Base-by-base conservation (phyloP, 2,797 vertebrate genomes). In the Petrocephalus sullivani region DNA sequence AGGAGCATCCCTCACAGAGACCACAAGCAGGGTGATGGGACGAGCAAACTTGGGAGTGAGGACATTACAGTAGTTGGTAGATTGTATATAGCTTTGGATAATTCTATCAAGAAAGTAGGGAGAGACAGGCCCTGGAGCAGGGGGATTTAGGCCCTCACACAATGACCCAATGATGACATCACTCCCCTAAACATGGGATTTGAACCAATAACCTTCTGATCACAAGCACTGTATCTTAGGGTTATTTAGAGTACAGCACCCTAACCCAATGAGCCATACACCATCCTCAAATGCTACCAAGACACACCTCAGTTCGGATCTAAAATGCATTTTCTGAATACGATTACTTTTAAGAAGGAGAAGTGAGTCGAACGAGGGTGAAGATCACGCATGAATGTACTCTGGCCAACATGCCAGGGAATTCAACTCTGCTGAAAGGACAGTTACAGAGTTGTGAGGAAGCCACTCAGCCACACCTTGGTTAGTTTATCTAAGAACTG, bases 291-390 rank as follows among this genome's bases (percentile, higher is more conserved):
- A 87, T 83, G 21, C 57, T 88, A 89, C 89, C 82, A 86, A 86
- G 87, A 85, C 51, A 86, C 81, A 78, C 49, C 60, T 57, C 46
- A 61, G 46, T 49, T 12, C 86, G 88, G 89, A 85, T 78, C 87
- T 53, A 86, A 71, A 57, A 87, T 92, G 87, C 89, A 87, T 89
- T 78, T 58, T 86, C 89, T 85, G 91, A 91, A 90, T 83, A 75
- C 91, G 92, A 90, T 90, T 88, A 92, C 90, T 84, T 92, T 89
- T 92, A 92, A 91, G 91, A 91, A 91, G 92, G 90, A 90, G 90
- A 94, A 91, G 93, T 92, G 88, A 90, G 91, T 92, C 90, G 93
- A 93, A 94, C 94, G 94, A 95, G 93, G 91, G 92, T 91, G 90
- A 93, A 92, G 91, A 91, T 93, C 91, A 92, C 90, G 91, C 93